Percentiles rank a stretch among this genome's conserved stretches.
phyloP scores from a whole-genome alignment of 2,113 vertebrate species.

The Vicugna pacos region DNA sequence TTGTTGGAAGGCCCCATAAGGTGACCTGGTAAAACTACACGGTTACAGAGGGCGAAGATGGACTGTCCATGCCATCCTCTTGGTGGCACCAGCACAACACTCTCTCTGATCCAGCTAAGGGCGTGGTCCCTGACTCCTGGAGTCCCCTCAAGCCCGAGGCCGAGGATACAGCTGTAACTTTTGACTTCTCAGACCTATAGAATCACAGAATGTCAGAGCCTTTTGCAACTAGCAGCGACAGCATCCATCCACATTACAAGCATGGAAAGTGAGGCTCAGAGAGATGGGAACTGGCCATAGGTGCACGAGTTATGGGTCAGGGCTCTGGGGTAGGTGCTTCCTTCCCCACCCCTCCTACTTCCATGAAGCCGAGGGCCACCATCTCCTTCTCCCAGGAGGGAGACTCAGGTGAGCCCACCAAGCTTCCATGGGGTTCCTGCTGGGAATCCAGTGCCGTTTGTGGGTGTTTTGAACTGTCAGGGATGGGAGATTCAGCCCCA shows the following conservation, averaged over 20 bases:
- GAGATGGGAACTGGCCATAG: background rate
- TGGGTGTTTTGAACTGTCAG: background rate
- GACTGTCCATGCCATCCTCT: fast-evolving
- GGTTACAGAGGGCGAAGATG: background rate
- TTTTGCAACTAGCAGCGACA: background rate
- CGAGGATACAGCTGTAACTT: background rate
- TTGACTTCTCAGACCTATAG: background rate
- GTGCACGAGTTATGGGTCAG: background rate
- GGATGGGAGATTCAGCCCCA: background rate
- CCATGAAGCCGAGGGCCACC: background rate
- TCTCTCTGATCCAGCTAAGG: background rate
- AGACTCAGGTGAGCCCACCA: background rate
- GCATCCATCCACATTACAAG: background rate
- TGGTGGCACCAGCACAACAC: fast-evolving
- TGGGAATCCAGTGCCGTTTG: background rate
- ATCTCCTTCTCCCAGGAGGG: background rate
- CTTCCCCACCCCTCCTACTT: background rate
- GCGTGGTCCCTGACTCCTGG: background rate
- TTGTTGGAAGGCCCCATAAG: background rate
- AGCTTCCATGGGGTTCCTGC: background rate
- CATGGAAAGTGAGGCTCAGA: background rate
- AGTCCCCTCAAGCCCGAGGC: background rate
- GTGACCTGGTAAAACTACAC: background rate
- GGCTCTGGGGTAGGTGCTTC: background rate
- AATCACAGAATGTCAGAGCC: background rate